phyloP scores from a whole-genome alignment of 2,888 invertebrate genomes.

The Minunthozetes semirufus region DNA sequence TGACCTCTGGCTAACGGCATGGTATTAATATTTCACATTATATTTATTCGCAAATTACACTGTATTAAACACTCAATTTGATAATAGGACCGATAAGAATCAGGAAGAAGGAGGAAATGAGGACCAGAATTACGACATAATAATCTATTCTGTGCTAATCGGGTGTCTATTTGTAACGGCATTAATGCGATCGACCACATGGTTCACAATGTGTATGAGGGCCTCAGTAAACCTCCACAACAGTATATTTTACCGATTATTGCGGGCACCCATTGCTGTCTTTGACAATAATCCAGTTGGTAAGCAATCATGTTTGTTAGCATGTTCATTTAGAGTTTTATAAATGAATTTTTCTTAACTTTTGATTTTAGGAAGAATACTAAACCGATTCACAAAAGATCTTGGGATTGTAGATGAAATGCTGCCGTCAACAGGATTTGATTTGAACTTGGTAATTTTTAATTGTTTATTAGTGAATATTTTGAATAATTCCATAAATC shows the following conservation, averaged over 20 bases:
- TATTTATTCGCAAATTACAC: no score
- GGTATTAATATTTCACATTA: not conserved
- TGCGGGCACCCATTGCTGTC: constrained; percentile 49
- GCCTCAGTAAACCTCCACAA: constrained; percentile 41
- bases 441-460: constrained; percentile 40
- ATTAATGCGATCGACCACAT: constrained; percentile 39
- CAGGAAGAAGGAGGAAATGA: not conserved
- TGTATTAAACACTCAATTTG: no score
- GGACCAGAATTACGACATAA: not conserved
- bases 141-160: not conserved
- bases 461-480: no score
- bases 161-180: constrained; percentile 11
- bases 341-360: not conserved
- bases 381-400: constrained; percentile 42
- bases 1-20: not conserved
- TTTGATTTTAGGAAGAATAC: constrained; percentile 39
- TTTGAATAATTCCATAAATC: no score
- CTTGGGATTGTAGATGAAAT: constrained; percentile 42
- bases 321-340: not conserved
- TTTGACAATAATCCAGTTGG: constrained; percentile 52
- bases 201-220: constrained; percentile 43
- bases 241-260: constrained; percentile 46
- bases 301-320: no score
- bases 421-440: constrained; percentile 40
- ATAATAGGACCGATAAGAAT: not conserved